phyloP scores from a whole-genome alignment of 37 sponge, comb jelly and placozoan genomes.

The Ianthella basta region DNA sequence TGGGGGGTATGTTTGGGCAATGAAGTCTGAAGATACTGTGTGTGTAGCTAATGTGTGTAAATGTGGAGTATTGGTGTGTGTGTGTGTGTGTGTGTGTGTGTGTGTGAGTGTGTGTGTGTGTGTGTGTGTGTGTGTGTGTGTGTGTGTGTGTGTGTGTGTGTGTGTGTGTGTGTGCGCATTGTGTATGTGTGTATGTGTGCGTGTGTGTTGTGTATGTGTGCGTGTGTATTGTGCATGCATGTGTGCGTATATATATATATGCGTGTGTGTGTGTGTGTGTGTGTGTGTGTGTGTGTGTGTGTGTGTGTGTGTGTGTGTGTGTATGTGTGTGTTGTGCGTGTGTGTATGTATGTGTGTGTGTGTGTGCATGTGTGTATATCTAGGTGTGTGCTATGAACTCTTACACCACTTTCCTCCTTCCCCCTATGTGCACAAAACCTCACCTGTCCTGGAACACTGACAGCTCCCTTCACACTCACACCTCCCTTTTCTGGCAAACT shows the following conservation, averaged over 20 bases:
- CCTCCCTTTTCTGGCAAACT: neutral
- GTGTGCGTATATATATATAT: neutral
- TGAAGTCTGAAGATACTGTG: neutral
- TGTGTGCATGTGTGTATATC: neutral
- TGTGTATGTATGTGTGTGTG: no score
- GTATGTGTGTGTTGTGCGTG: neutral
- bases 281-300: neutral
- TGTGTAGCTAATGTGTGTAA: neutral
- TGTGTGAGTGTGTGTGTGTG: neutral
- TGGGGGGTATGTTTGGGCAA: neutral
- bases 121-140: neutral
- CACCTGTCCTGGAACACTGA: conserved; percentile 68
- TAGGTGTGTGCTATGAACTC: neutral
- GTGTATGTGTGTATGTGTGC: neutral
- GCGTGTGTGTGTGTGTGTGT: conserved; percentile 10
- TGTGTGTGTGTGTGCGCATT: neutral
- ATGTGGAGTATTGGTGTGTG: neutral
- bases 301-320: neutral
- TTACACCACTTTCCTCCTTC: neutral
- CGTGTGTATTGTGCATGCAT: neutral
- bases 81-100: neutral
- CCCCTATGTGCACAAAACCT: neutral
- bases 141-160: neutral
- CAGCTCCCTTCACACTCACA: neutral
- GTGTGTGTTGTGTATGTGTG: neutral